Evolutionary conservation across 2,113 vertebrate species (phyloP).

Genomic region (Chelonoidis abingdonii): DNA sequence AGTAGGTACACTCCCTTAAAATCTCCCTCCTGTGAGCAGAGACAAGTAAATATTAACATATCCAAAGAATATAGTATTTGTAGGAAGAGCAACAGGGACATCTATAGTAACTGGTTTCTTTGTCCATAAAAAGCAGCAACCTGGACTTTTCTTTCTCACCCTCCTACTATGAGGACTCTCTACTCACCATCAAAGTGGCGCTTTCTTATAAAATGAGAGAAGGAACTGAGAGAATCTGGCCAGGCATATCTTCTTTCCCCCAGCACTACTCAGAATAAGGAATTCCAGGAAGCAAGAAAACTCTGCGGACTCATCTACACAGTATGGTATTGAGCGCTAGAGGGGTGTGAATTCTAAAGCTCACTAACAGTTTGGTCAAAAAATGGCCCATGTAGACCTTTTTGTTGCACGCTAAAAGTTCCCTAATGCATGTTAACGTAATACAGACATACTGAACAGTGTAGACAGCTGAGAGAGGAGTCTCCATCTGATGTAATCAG

Average conservation of each 20-base stretch:
- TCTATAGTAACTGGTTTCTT: background rate
- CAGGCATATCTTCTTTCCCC: too few relatives aligned
- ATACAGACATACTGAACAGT: background rate
- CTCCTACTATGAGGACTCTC: too few relatives aligned
- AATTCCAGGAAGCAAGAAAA: background rate
- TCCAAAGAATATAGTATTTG: background rate
- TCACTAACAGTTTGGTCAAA: background rate
- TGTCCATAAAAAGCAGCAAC: background rate
- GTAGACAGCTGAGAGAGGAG: background rate
- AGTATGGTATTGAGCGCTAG: background rate
- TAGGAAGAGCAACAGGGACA: background rate
- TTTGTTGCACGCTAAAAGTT: background rate
- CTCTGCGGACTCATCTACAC: background rate
- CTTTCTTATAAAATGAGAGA: background rate
- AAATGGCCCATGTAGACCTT: background rate
- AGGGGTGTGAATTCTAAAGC: background rate
- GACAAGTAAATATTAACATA: background rate
- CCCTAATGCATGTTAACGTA: background rate
- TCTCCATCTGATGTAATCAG: fast-evolving
- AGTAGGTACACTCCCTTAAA: background rate
- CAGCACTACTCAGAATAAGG: background rate
- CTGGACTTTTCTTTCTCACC: background rate
- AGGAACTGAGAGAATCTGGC: background rate
- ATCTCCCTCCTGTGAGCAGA: background rate
- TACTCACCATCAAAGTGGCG: background rate